These are phyloP conservation scores for Mesitornis unicolor DNA, from an alignment of 2,113 vertebrate species.

Conservation along the genomic window DNA sequence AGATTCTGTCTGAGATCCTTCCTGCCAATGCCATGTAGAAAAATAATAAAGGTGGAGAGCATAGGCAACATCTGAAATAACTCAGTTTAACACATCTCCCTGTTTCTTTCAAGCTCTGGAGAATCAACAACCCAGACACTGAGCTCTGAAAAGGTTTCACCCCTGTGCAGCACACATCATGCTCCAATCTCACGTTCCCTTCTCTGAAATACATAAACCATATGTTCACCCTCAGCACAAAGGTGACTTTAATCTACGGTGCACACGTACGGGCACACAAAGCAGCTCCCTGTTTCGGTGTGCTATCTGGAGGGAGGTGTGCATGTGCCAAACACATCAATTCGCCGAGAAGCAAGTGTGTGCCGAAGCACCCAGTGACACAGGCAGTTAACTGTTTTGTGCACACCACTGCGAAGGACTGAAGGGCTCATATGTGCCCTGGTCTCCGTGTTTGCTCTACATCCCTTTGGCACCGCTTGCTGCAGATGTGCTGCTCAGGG, in stretches of 20 bases:
- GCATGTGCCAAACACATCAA: constrained; percentile 15
- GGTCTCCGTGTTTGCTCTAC: fast-evolving
- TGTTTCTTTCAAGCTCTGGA: not conserved
- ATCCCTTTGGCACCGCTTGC: fast-evolving
- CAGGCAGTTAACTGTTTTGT: not conserved
- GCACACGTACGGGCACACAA: not conserved
- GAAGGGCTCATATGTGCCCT: not conserved
- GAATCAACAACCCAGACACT: not conserved
- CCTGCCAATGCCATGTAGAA: not conserved
- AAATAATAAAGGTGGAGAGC: not conserved
- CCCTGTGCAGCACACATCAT: not conserved
- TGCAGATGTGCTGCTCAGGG: not conserved
- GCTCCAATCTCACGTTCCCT: not conserved
- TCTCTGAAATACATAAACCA: constrained; percentile 5
- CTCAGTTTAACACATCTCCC: not conserved
- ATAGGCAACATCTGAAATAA: fast-evolving
- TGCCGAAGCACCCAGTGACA: not conserved
- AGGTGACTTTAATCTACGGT: not conserved
- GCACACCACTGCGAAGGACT: not conserved
- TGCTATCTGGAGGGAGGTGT: not conserved
- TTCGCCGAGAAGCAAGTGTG: not conserved
- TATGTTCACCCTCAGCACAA: not conserved
- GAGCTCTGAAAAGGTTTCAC: not conserved
- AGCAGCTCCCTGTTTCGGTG: not conserved
- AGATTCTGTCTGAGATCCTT: not conserved